Base-by-base conservation (phyloP, 2,797 vertebrate genomes). In the Lateolabrax maculatus region DNA sequence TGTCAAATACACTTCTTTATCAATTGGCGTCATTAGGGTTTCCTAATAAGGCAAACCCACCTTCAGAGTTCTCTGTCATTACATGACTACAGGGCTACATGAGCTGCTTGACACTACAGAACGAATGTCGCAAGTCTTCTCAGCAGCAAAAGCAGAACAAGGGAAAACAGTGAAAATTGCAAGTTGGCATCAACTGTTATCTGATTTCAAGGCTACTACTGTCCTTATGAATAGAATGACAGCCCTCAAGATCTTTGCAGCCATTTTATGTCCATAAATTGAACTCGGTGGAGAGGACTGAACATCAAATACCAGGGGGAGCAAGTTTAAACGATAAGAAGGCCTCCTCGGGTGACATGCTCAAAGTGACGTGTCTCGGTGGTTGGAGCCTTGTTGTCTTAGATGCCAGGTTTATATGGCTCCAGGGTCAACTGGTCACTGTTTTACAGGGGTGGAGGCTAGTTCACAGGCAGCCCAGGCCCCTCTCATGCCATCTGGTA, bases 401-500 rank as follows among this genome's bases (percentile, higher is more conserved):
- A 79, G 63, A 92, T 69, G 84, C 84, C 71, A 77, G 87, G 91
- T 96, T 96, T 96, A 95, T 94, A 90, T 91, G 87, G 72, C 85
- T 81, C 63, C 79, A 93, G 94, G 96, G 96, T 97, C 96, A 96
- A 94, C 89, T 88, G 94, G 96, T 96, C 95, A 95, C 73, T 39
- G 80, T 87, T 96, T 93, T 92, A 89, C 87, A 75, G 92, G 90
- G 95, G 86, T 93, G 92, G 88, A 84, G 90, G 86, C 90, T 89
- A 92, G 94, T 90, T 95, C 92, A 92, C 90, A 88, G 93, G 85
- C 90, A 87, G 84, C 87, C 36, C 51, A 29, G 87, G 81, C 80
- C 88, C 91, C 92, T 81, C 79, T 86, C 46, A 27, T 93, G 91
- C 96, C 97, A 98, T 98, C 97, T 98, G 97, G 95, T 91, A 94